Conservation (phyloP, 2,797 vertebrate genomes). For the Mormyrops attenuatus region DNA sequence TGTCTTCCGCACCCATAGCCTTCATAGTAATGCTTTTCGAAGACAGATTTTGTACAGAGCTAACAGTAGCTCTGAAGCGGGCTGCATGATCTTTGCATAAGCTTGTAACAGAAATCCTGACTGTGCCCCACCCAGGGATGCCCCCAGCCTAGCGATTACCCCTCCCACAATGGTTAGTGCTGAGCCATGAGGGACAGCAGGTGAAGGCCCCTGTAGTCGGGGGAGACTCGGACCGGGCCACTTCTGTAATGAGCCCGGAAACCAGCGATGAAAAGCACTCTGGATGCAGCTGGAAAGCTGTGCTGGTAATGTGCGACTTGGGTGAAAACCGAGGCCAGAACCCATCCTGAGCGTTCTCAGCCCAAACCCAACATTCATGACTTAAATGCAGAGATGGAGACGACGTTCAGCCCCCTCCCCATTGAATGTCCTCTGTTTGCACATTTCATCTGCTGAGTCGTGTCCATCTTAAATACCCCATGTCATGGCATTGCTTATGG, state of each 20-base stretch:
- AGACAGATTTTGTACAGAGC: background rate
- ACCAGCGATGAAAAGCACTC: background rate
- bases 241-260: background rate
- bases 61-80: background rate
- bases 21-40: background rate
- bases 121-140: background rate
- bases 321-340: background rate
- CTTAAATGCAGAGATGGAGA: background rate
- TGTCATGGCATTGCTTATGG: background rate
- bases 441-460: background rate
- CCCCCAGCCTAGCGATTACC: background rate
- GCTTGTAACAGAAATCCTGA: background rate
- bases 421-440: background rate
- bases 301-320: background rate
- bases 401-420: background rate
- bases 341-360: background rate
- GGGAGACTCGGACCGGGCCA: background rate
- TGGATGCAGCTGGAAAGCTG: background rate
- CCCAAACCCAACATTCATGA: background rate
- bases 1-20: background rate
- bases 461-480: background rate
- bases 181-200: background rate
- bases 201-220: background rate
- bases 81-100: background rate
- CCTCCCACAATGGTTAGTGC: background rate